Evolutionary conservation across 2,888 invertebrate genomes (phyloP).

Genomic region (Taenaris catops): DNA sequence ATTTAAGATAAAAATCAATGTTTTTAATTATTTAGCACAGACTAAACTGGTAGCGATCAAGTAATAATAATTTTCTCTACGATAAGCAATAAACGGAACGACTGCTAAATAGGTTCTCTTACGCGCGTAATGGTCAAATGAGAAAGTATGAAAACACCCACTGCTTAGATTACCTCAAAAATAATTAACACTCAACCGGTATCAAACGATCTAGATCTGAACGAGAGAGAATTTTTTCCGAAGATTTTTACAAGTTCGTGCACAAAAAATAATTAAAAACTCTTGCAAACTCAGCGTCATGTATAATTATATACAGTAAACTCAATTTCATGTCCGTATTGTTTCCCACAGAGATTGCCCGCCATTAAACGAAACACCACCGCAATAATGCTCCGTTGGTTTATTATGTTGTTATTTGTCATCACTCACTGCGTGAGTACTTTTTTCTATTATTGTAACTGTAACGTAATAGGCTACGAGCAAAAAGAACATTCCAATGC

Average conservation of each 20-base stretch:
- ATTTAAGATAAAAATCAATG: too few relatives aligned
- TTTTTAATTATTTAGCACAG: too few relatives aligned
- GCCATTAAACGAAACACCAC: conserved; percentile 56
- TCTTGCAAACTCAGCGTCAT: conserved; percentile 9
- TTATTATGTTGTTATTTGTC: conserved; percentile 29
- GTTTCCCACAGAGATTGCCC: conserved; percentile 63
- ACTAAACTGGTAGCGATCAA: too few relatives aligned
- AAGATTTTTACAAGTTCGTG: conserved; percentile 3
- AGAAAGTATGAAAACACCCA: conserved; percentile 1
- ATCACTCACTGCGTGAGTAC: conserved; percentile 18
- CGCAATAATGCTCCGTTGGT: conserved; percentile 41
- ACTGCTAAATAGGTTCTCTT: too few relatives aligned
- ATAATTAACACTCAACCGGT: neutral
- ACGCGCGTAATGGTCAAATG: too few relatives aligned
- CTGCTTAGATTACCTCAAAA: neutral
- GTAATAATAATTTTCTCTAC: too few relatives aligned
- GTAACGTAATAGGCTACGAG: conserved; percentile 21
- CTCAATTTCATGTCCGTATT: conserved; percentile 59
- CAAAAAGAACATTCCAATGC: conserved; percentile 20
- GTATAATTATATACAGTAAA: conserved; percentile 60
- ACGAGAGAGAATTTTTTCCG: too few relatives aligned
- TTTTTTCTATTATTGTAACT: conserved; percentile 25
- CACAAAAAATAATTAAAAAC: conserved; percentile 13
- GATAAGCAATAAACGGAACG: too few relatives aligned
- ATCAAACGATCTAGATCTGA: neutral